Percentiles rank a stretch among this genome's conserved stretches.
Conservation (phyloP, 2,113 vertebrate genomes). For the Ascaphus truei region DNA sequence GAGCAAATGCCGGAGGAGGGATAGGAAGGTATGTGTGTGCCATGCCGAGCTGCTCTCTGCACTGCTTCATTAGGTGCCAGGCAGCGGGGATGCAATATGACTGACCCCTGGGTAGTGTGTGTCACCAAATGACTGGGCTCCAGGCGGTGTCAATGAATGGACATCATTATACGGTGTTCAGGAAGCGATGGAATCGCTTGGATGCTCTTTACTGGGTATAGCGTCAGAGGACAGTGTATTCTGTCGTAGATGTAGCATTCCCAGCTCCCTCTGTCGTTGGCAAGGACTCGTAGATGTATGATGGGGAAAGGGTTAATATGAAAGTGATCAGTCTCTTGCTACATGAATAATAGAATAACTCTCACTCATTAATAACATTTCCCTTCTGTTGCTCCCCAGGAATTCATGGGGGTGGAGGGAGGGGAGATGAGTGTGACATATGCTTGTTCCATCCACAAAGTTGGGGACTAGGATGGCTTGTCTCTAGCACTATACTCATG, state of each 20-base stretch:
- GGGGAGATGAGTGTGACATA: background rate
- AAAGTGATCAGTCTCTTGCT: conserved; percentile 9
- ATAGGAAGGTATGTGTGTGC: background rate
- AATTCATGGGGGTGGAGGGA: background rate
- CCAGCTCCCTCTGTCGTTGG: no score
- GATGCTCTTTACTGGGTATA: no score
- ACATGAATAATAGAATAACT: conserved; percentile 4
- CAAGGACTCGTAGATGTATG: no score
- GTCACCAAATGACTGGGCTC: background rate
- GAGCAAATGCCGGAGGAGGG: background rate
- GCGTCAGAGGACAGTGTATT: no score
- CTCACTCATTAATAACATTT: conserved; percentile 1
- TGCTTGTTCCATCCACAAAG: background rate
- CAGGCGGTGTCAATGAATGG: background rate
- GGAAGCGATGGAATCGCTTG: no score
- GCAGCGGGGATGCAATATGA: background rate
- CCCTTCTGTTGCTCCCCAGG: conserved; percentile 15
- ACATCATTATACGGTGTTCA: background rate
- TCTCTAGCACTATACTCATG: no score
- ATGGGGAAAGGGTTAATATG: background rate
- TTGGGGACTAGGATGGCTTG: no score
- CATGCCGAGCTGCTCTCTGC: background rate
- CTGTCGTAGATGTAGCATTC: no score
- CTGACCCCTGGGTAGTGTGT: background rate
- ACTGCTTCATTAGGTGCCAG: background rate